Evolutionary conservation across 2,797 vertebrate species (phyloP).

Genomic region (Denticeps clupeoides): DNA sequence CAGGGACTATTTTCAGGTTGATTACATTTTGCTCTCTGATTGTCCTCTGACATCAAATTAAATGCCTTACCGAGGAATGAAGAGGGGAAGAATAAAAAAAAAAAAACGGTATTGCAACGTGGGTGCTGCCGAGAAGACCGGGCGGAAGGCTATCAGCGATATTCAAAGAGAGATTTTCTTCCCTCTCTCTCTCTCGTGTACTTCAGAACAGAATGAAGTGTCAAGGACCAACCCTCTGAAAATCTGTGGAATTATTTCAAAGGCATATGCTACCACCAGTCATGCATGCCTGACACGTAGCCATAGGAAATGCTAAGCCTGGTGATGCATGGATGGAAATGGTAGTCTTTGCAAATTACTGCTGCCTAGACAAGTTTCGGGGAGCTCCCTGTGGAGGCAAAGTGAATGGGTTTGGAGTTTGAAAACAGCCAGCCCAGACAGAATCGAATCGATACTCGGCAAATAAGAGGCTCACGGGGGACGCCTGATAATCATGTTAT

Average conservation of each 20-base stretch:
- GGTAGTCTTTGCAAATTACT: conserved; percentile 16
- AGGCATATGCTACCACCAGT: background rate
- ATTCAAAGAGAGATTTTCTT: background rate
- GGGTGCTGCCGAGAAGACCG: background rate
- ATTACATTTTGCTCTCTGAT: conserved; percentile 24
- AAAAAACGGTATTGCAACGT: background rate
- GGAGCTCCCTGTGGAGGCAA: conserved; percentile 17
- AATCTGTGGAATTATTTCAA: background rate
- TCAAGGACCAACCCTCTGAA: background rate
- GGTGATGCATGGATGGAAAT: conserved; percentile 12
- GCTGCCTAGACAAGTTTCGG: conserved; percentile 27
- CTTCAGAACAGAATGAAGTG: background rate
- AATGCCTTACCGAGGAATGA: conserved; percentile 1
- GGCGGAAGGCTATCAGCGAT: background rate
- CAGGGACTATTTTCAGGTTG: conserved; percentile 14
- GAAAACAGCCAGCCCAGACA: conserved; percentile 9
- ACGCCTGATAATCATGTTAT: conserved; percentile 26
- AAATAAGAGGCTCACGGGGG: conserved; percentile 24
- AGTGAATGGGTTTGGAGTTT: conserved; percentile 14
- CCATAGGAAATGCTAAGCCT: background rate
- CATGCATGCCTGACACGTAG: background rate
- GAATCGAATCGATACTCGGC: conserved; percentile 30
- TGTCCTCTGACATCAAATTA: conserved; percentile 8
- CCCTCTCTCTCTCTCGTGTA: background rate
- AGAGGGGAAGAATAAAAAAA: background rate